Evolutionary conservation across 2,888 invertebrate genomes (phyloP).

Genomic region (Arge pagana): DNA sequence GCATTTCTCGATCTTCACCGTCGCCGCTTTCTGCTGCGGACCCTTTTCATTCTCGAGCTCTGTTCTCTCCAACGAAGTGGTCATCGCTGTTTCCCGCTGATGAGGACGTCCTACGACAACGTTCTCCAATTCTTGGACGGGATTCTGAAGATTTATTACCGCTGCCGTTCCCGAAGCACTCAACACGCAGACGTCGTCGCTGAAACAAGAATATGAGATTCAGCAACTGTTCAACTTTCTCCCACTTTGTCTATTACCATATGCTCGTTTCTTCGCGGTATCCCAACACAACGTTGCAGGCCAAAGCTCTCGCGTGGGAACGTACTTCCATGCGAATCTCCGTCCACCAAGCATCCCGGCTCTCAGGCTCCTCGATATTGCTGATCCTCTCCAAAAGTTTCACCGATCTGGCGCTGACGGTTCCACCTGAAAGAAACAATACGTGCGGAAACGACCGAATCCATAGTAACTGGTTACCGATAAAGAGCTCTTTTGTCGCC

Average conservation of each 20-base stretch:
- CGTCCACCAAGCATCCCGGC: constrained; percentile 95
- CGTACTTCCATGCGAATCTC: constrained; percentile 94
- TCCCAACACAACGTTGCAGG: constrained; percentile 93
- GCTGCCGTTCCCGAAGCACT: constrained; percentile 95
- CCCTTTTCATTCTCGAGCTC: constrained; percentile 60
- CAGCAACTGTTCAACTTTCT: not conserved
- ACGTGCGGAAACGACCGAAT: too few relatives aligned
- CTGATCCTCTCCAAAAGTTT: constrained; percentile 81
- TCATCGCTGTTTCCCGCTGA: constrained; percentile 50
- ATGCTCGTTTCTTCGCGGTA: constrained; percentile 93
- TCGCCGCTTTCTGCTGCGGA: constrained; percentile 32
- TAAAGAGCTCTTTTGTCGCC: too few relatives aligned
- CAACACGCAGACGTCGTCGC: constrained; percentile 93
- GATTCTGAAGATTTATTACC: constrained; percentile 68
- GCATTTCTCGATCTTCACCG: constrained; percentile 40
- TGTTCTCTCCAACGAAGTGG: constrained; percentile 61
- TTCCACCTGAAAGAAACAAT: constrained; percentile 67
- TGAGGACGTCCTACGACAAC: constrained; percentile 40
- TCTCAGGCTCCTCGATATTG: constrained; percentile 87
- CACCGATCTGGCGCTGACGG: constrained; percentile 82
- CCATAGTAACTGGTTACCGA: too few relatives aligned
- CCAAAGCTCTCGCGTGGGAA: constrained; percentile 88
- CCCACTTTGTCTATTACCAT: constrained; percentile 66
- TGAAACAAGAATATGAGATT: constrained; percentile 47
- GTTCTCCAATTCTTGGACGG: constrained; percentile 50